Base-by-base conservation (phyloP, 2,888 invertebrate species). In the Thelaira solivaga region DNA sequence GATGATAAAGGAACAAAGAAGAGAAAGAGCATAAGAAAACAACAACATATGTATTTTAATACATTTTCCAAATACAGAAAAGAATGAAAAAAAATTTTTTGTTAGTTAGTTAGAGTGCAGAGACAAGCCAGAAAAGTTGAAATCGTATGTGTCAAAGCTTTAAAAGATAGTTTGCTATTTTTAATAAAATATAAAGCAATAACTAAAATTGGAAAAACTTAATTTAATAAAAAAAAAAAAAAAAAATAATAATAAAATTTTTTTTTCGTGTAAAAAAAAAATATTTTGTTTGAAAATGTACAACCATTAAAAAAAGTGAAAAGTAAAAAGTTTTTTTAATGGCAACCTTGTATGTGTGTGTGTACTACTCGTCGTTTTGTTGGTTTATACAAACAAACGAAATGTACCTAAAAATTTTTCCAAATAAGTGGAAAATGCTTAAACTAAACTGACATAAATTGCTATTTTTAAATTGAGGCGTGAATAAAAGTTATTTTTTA, bases 381-480 rank as follows among this genome's bases (percentile, higher is more conserved):
- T 45, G 55, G 20, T 49, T 13, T 13, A 20, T 29, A 13, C 1
- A 39, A 1, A 39, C 36, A 39, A 39, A 39, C n/a, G 13, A 39
- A 13, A 13, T 39, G n/a, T 31, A 31, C 8, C 4, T 39, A 16
- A 57, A 39, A 20, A 7, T 29, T 55, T 34, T 16, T 39, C 20
- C 24, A 16, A 34, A 51, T 24, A 43, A 16, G 34, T 1, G 16
- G 47, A 26, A 4, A 36, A 29, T 10, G 24, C 43, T 29, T 0
- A 22, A 20, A 41, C 20, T 20, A 24, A 62, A 51, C 80, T 84
- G 83, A 82, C 82, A 83, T 81, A 83, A 86, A 85, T 81, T 80
- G 80, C 83, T 84, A 86, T 85, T 85, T 85, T 82, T 85, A 85
- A 82, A 41, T 20, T 51, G n/a, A n/a, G n/a, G n/a, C 1, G 34